Conservation (phyloP, 2,797 vertebrate species). For the Botia kubotai region DNA sequence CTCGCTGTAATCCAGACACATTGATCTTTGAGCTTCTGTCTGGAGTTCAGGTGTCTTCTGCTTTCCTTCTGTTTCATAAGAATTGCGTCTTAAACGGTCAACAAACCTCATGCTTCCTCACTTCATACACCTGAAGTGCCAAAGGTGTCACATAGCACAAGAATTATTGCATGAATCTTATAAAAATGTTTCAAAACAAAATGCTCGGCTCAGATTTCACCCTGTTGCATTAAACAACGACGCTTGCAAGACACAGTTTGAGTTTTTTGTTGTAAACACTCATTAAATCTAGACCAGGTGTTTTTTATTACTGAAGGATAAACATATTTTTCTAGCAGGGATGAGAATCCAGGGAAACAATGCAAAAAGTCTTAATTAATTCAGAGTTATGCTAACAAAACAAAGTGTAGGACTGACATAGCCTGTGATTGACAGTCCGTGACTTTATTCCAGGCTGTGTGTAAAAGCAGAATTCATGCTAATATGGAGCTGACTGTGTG, state of each 20-base stretch:
- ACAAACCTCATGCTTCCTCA: neutral
- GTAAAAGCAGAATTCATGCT: slow-evolving; percentile 1
- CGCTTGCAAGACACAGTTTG: too few species aligned
- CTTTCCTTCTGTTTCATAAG: slow-evolving; percentile 1
- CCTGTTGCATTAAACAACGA: neutral
- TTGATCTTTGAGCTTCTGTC: slow-evolving; percentile 27
- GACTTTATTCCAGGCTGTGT: slow-evolving; percentile 2
- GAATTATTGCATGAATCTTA: neutral
- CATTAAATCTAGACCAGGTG: too few species aligned
- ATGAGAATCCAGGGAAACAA: too few species aligned
- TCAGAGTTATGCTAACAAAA: neutral
- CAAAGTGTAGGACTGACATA: neutral
- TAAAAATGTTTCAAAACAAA: neutral
- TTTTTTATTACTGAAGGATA: too few species aligned
- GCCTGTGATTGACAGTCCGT: neutral
- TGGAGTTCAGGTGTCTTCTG: slow-evolving; percentile 1
- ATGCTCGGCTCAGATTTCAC: neutral
- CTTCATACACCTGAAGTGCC: neutral
- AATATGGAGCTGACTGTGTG: slow-evolving; percentile 6
- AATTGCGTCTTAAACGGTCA: neutral
- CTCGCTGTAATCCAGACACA: slow-evolving; percentile 31
- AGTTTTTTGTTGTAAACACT: too few species aligned
- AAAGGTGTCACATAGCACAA: neutral
- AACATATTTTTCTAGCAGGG: too few species aligned
- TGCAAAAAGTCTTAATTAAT: neutral